These are phyloP conservation scores for Babyrousa celebensis DNA, from an alignment of 2,797 vertebrate genomes.

Conservation along the genomic window DNA sequence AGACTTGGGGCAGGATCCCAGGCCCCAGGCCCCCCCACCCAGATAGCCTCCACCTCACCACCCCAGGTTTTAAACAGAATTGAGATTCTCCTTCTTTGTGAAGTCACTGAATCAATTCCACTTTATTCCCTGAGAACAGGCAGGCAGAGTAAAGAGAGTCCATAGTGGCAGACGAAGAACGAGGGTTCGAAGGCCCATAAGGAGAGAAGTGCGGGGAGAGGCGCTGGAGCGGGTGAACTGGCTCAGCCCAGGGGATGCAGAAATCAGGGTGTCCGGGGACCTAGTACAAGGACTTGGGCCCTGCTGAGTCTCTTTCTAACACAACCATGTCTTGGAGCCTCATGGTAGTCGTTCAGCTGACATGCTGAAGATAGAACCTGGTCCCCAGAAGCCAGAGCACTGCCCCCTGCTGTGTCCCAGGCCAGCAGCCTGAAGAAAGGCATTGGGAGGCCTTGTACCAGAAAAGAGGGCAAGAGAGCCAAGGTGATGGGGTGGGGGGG, in stretches of 20 bases:
- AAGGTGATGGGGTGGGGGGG: neutral
- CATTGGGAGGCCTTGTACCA: rapidly evolving
- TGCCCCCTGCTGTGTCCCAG: neutral
- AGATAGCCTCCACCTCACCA: neutral
- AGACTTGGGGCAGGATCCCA: neutral
- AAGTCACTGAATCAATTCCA: neutral
- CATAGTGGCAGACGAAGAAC: neutral
- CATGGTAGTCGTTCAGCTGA: neutral
- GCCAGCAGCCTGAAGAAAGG: neutral
- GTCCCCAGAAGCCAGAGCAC: neutral
- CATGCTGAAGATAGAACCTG: too few relatives aligned
- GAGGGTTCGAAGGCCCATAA: neutral
- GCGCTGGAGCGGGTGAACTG: neutral
- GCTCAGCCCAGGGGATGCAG: neutral
- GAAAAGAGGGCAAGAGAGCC: neutral
- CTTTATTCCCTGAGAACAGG: neutral
- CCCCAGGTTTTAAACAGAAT: neutral
- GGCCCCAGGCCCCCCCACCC: neutral
- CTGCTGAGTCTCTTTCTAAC: neutral
- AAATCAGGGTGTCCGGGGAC: neutral
- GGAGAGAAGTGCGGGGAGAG: neutral
- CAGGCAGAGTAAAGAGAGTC: neutral
- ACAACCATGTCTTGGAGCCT: neutral
- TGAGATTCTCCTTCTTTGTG: neutral
- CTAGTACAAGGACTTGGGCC: neutral